These are phyloP conservation scores for Oxyruncus cristatus DNA, from an alignment of 2,113 vertebrate species.

Conservation along the genomic window DNA sequence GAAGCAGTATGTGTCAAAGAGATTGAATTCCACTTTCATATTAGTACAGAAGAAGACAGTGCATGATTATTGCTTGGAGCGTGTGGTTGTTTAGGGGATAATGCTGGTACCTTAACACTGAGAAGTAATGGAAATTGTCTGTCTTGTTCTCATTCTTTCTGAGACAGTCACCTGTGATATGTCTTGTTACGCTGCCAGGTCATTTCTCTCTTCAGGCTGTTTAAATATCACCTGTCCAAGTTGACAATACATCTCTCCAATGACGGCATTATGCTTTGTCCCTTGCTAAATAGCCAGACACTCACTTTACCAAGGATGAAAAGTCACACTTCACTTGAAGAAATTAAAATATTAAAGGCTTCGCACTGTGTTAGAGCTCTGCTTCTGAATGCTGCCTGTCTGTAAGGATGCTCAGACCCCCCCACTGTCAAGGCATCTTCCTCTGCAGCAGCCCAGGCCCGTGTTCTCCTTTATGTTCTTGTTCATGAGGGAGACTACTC, in stretches of 20 bases:
- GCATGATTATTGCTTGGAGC: conserved; percentile 63
- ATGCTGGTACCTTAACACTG: conserved; percentile 41
- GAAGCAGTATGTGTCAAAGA: conserved; percentile 67
- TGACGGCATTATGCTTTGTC: conserved; percentile 42
- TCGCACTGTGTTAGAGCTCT: neutral
- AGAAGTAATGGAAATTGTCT: conserved; percentile 68
- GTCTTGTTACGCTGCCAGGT: conserved; percentile 64
- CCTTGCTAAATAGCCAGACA: conserved; percentile 27
- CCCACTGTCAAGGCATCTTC: neutral
- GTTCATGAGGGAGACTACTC: neutral
- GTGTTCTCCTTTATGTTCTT: neutral
- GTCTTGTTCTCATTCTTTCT: conserved; percentile 55
- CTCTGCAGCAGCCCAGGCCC: neutral
- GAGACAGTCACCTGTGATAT: conserved; percentile 55
- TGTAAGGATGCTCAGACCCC: neutral
- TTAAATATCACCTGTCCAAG: conserved; percentile 72
- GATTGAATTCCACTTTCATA: conserved; percentile 69
- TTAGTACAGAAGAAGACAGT: conserved; percentile 60
- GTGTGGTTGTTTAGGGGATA: conserved; percentile 46
- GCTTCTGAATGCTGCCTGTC: neutral
- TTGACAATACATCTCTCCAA: conserved; percentile 39
- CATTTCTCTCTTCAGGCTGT: conserved; percentile 64
- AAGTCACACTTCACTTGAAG: neutral
- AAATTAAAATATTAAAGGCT: conserved; percentile 54
- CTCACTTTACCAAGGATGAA: neutral